Base-by-base conservation (phyloP, 1,140 invertebrate species). In the Andricus grossulariae region DNA sequence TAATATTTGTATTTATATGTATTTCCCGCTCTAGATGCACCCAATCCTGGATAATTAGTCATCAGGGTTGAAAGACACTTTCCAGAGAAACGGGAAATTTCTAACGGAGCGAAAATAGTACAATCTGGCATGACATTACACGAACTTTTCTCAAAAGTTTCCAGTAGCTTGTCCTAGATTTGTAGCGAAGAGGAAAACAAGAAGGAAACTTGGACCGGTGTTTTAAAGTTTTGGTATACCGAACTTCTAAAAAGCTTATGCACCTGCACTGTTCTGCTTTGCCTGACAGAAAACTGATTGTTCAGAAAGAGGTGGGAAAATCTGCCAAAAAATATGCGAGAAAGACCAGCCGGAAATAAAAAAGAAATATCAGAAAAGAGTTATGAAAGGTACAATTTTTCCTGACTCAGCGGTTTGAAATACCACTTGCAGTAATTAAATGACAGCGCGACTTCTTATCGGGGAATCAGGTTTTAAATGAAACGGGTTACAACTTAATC, bases 401-500 rank as follows among this genome's bases (percentile, higher is more conserved):
- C 16, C 57, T 15, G 13, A 57, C 25, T 57, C 55, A 10, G 25
- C 3, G 55, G 19, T 32, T 32, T 32, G 15, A 66, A 39, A 66
- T 66, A 13, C 60, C 60, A 66, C 25, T 66, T 66, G 60, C 15
- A 66, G 60, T 32, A 66, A 66, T 66, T 66, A 66, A 66, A 66
- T 39, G 60, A 66, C 60, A 66, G 60, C 25, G 32, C 60, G 32
- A 66, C 15, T 66, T 66, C 60, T 66, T 45, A 66, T 66, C 60
- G 60, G 12, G 45, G n/a, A 66, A 66, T 66, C 60, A 66, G 32
- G 25, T 66, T 39, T 8, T 25, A 15, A 66, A 66, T 66, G 45
- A 66, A 66, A 39, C 32, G 32, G 60, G 60, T 66, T 66, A 66
- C 60, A 66, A 66, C 21, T 66, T 66, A 66, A 66, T 66, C 60